A percentile compares a stretch with the other conserved stretches of the same genome.
Conservation (phyloP, 2,113 vertebrate genomes). For the Fulica atra region DNA sequence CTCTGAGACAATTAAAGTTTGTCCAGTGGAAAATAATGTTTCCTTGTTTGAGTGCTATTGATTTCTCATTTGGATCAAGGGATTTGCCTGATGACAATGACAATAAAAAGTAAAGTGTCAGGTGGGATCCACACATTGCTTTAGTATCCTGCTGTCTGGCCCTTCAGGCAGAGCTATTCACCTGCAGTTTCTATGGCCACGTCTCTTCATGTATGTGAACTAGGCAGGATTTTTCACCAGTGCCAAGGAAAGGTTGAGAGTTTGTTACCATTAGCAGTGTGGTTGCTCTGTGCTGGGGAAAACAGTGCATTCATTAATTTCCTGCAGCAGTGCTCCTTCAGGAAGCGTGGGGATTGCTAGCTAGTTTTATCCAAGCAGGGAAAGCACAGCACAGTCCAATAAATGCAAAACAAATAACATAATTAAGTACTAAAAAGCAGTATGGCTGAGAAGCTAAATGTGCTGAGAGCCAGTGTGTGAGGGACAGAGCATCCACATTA, state of each 20-base stretch:
- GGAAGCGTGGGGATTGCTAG: neutral
- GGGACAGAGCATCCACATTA: neutral
- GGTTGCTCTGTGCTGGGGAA: neutral
- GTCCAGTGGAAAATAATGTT: neutral
- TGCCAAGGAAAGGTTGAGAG: neutral
- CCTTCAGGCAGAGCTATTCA: neutral
- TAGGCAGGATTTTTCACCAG: neutral
- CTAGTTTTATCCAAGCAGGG: neutral
- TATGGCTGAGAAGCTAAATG: neutral
- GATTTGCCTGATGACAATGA: neutral
- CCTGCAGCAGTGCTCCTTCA: neutral
- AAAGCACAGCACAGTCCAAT: neutral
- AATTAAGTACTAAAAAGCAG: neutral
- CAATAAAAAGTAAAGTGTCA: neutral
- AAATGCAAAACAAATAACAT: neutral
- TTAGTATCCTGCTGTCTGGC: neutral
- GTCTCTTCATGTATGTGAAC: neutral
- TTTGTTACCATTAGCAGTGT: neutral
- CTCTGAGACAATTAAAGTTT: neutral
- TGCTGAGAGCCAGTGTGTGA: neutral
- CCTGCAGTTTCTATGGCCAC: neutral
- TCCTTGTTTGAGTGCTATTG: neutral
- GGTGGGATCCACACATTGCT: neutral
- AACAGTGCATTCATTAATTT: neutral
- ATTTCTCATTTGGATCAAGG: neutral